Conservation (phyloP, 2,797 vertebrate genomes). For the Microctenopoma lineatum region DNA sequence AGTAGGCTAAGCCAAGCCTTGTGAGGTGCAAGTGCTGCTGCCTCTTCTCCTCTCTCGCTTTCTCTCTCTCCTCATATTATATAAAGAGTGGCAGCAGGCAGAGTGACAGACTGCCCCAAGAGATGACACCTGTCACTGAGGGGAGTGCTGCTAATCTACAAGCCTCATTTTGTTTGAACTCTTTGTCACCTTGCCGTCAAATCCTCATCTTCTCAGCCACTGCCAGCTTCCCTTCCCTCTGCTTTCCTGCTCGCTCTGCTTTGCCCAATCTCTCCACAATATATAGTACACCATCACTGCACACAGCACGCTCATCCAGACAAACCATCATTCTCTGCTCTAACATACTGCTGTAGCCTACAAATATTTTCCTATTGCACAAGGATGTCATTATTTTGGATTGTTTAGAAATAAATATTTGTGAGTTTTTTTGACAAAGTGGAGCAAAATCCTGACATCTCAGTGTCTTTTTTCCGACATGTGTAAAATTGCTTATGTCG, state of each 20-base stretch:
- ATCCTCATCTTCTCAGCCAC: conserved; percentile 95
- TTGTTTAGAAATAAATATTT: conserved; percentile 23
- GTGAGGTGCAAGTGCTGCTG: conserved; percentile 77
- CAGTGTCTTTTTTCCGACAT: conserved; percentile 22
- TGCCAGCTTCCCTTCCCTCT: conserved; percentile 84
- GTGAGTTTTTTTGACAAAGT: conserved; percentile 37
- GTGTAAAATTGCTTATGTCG: conserved; percentile 50
- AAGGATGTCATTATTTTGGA: conserved; percentile 9
- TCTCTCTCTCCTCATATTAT: conserved; percentile 80
- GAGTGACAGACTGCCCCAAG: conserved; percentile 97
- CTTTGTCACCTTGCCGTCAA: conserved; percentile 93
- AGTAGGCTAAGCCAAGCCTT: conserved; percentile 72
- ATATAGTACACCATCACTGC: conserved; percentile 47
- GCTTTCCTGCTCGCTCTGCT: conserved; percentile 58
- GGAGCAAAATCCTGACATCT: conserved; percentile 19
- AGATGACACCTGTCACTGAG: conserved; percentile 99
- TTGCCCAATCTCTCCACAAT: conserved; percentile 65
- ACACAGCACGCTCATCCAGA: conserved; percentile 40
- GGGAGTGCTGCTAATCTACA: conserved; percentile 94
- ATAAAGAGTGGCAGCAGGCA: conserved; percentile 98
- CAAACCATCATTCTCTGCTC: conserved; percentile 39
- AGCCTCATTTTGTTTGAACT: conserved; percentile 99
- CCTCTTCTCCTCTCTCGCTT: conserved; percentile 59
- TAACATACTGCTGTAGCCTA: conserved; percentile 20
- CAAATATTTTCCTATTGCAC: conserved; percentile 22